Evolutionary conservation across 2,797 vertebrate genomes (phyloP).

Genomic region (Epinephelus malabaricus): DNA sequence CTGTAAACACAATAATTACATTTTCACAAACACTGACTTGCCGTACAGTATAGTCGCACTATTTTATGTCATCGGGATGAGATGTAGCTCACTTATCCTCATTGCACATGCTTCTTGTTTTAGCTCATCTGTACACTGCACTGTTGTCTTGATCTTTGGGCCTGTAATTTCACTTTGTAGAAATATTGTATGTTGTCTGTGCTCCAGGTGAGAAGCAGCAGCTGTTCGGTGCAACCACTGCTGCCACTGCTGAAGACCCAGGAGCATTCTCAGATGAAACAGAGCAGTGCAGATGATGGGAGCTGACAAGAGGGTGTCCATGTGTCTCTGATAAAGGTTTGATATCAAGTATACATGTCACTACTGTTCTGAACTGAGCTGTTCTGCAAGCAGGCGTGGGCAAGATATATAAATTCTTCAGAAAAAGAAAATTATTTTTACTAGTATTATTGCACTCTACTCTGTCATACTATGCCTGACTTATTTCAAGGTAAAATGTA

Average conservation of each 20-base stretch:
- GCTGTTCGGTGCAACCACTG: not conserved
- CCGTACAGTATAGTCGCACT: not conserved
- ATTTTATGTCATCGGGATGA: slow-evolving; percentile 14
- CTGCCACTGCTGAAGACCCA: not conserved
- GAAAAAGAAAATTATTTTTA: not conserved
- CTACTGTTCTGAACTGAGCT: slow-evolving; percentile 22
- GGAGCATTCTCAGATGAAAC: slow-evolving; percentile 7
- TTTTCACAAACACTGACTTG: not conserved
- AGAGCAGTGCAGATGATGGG: not conserved
- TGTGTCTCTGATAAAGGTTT: slow-evolving; percentile 28
- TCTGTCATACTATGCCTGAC: not conserved
- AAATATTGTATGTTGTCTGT: slow-evolving; percentile 16
- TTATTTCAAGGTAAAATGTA: not conserved
- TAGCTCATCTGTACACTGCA: slow-evolving; percentile 19
- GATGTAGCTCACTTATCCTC: not conserved
- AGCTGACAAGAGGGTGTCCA: slow-evolving; percentile 36
- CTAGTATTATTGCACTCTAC: not conserved
- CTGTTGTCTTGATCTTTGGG: slow-evolving; percentile 16
- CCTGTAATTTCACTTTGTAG: slow-evolving; percentile 30
- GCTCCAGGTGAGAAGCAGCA: slow-evolving; percentile 39
- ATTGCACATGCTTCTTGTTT: not conserved
- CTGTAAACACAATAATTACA: not conserved
- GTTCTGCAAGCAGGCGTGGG: slow-evolving; percentile 1
- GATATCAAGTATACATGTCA: slow-evolving; percentile 46
- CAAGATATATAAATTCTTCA: not conserved